phyloP scores from a whole-genome alignment of 2,888 invertebrate genomes.

The Erebia aethiops region DNA sequence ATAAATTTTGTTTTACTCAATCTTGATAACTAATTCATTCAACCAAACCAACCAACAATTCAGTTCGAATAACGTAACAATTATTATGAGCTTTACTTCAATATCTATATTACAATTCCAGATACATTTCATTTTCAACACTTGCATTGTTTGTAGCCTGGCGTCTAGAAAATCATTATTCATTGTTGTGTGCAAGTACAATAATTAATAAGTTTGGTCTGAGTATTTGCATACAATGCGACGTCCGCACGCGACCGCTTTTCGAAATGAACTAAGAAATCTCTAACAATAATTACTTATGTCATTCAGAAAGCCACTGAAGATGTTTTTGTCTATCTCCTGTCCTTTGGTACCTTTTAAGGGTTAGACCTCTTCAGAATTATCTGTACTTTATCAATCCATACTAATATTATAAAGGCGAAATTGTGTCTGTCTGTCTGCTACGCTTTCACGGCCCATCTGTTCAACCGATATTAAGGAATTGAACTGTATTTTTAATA shows the following conservation, averaged over 20 bases:
- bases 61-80: no score
- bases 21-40: no score
- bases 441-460: no score
- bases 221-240: constrained; percentile 77
- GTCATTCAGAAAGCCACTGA: constrained; percentile 44
- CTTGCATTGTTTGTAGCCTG: constrained; percentile 37
- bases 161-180: constrained; percentile 58
- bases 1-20: no score
- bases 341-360: no score
- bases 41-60: no score
- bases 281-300: constrained; percentile 45
- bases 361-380: no score
- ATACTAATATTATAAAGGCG: no score
- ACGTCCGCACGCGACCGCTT: constrained; percentile 59
- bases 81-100: not conserved
- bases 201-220: constrained; percentile 80
- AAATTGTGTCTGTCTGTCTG: no score
- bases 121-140: constrained; percentile 35
- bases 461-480: no score
- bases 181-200: constrained; percentile 62
- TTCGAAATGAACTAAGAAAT: constrained; percentile 53
- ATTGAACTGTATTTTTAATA: no score
- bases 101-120: constrained; percentile 23
- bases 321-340: constrained; percentile 14
- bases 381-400: no score